Base-by-base conservation (phyloP, 2,113 vertebrate species). In the Carollia perspicillata region DNA sequence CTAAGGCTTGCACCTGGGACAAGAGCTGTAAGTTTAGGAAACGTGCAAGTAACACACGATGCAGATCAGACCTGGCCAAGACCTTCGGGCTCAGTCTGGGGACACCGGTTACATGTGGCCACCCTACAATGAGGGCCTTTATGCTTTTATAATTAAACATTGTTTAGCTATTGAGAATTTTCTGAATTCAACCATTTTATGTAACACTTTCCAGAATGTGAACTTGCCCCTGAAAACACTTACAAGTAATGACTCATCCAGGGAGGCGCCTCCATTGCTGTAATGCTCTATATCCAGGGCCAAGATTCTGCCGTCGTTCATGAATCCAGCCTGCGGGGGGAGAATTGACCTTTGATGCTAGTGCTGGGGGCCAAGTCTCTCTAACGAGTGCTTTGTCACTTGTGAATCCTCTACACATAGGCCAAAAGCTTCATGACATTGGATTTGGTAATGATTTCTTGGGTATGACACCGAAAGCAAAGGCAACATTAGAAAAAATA, bases 241-340 rank as follows among this genome's bases (percentile, higher is more conserved):
- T 95, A 99, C 99, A 75, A 98, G 0, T 4, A 98, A 0, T 2
- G 99, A 99, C 8, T 99, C 98, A 92, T 99, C 99, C 7, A 98
- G 81, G 2, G 97, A 93, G 90, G 98, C 98, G 12, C 99, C 99
- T 47, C 96, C 99, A 33, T 99, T 99, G 96, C 89, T 1, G 69
- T 98, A 99, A 60, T 98, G 99, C 51, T 98, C 97, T 12, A 98
- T 0, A 68, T 99, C 99, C 74, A 98, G 97, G 79, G 99, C 99
- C 94, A 98, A 40, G 93, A 99, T 99, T 83, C 95, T 98, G 63
- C 99, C 99, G 28, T 99, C 98, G 0, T 98, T 99, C 99, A 99
- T 99, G 97, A 99, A 99, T 12, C 99, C 99, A 93, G 98, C 98
- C 99, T 99, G 96, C 9, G 6, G 65, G 23, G 58, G 81, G 37